Evolutionary conservation across 2,113 vertebrate species (phyloP).

Genomic region (Labeo rohita): DNA sequence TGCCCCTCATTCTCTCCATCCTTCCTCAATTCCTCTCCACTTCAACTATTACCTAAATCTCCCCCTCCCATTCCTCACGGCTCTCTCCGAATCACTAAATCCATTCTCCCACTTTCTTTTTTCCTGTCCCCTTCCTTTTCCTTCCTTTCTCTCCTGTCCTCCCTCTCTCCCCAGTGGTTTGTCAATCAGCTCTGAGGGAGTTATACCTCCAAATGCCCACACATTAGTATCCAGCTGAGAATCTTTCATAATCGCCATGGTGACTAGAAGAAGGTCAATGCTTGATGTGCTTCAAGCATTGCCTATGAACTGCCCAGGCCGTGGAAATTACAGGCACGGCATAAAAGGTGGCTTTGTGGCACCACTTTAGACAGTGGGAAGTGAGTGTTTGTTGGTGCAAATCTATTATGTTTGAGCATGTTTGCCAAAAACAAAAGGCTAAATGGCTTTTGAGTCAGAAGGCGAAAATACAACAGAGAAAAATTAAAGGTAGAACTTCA

Average conservation of each 20-base stretch:
- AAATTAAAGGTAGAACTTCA: background rate
- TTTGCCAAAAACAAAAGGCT: conserved; percentile 14
- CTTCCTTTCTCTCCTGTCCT: conserved; percentile 52
- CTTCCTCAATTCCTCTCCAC: conserved; percentile 49
- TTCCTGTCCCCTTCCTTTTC: conserved; percentile 47
- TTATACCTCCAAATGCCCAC: conserved; percentile 44
- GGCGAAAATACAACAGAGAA: background rate
- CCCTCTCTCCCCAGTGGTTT: conserved; percentile 44
- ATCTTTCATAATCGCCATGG: conserved; percentile 55
- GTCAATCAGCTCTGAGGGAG: conserved; percentile 48
- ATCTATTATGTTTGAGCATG: conserved; percentile 35
- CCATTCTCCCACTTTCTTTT: conserved; percentile 36
- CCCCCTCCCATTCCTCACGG: conserved; percentile 25
- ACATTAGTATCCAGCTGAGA: conserved; percentile 45
- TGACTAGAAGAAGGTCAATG: conserved; percentile 51
- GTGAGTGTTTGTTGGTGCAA: conserved; percentile 27
- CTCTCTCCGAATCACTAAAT: conserved; percentile 49
- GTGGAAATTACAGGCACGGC: conserved; percentile 21
- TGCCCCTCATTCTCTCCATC: conserved; percentile 35
- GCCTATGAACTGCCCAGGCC: conserved; percentile 29
- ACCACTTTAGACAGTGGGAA: conserved; percentile 37
- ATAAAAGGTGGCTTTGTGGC: conserved; percentile 41
- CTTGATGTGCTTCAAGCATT: conserved; percentile 37
- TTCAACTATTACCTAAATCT: conserved; percentile 51
- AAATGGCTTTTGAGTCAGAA: background rate